Conservation (phyloP, 37 sponge, comb jelly and placozoan genomes). For the Ephydatia muelleri region DNA sequence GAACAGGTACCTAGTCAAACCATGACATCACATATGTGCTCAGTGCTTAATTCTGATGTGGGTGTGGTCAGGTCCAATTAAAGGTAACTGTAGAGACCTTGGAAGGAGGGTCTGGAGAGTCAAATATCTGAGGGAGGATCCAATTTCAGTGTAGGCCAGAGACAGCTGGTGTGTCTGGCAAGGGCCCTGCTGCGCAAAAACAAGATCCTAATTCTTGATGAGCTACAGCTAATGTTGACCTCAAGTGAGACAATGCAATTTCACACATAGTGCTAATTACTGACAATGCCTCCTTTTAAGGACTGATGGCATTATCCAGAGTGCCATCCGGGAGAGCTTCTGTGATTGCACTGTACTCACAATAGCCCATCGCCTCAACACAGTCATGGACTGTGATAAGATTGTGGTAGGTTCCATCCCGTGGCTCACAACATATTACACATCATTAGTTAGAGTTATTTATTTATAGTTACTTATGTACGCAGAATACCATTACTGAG, state of each 20-base stretch:
- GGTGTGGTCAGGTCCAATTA: constrained; percentile 61
- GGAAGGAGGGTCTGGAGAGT: constrained; percentile 55
- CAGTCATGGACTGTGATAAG: constrained; percentile 89
- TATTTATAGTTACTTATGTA: too few species aligned
- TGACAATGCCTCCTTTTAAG: too few species aligned
- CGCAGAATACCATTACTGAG: too few species aligned
- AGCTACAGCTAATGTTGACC: too few species aligned
- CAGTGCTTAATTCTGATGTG: too few species aligned
- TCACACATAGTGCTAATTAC: too few species aligned
- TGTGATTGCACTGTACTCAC: constrained; percentile 81
- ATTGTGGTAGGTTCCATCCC: constrained; percentile 63
- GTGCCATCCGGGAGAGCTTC: constrained; percentile 72
- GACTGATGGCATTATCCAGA: constrained; percentile 90
- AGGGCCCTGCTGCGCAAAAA: constrained; percentile 73
- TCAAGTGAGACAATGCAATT: constrained; percentile 54
- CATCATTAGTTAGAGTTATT: too few species aligned
- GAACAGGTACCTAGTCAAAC: constrained; percentile 56
- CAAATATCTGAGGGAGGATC: constrained; percentile 70
- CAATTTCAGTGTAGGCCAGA: constrained; percentile 89
- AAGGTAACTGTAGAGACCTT: constrained; percentile 50
- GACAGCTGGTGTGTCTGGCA: too few species aligned
- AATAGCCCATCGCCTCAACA: constrained; percentile 92
- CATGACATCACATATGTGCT: too few species aligned
- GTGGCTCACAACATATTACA: neutral
- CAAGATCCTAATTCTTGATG: constrained; percentile 78